Evolutionary conservation across 1,140 invertebrate genomes (phyloP), one percentile per base, ranked within the genome.

Genomic region (Drosophila littoralis): DNA sequence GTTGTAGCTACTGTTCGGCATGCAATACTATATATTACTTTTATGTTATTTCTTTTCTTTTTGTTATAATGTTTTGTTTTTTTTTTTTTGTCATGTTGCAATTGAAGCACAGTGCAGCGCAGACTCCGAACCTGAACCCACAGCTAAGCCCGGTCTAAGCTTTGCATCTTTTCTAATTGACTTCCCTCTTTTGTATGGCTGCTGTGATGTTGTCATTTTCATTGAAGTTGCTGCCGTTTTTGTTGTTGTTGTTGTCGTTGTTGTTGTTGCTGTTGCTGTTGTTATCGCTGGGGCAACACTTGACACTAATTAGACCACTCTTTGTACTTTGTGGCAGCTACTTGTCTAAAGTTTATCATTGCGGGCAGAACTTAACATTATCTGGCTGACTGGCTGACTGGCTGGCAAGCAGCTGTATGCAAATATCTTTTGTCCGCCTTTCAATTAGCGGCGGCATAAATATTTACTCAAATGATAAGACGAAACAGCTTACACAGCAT

Each of bases 261-360:
- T 2, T 22, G 22, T 2, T 22, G 2, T 2, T 22, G 22, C 22
- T 22, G 74, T 32, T 45, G 74, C 42, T 40, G 76, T 12, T 46
- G 76, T 61, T 75, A 69, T 75, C 65, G 83, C 60, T 83, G 79
- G 68, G 71, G 80, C 84, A 88, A 88, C 84, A 88, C 84, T 88
- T 88, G 84, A 88, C 84, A 88, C 84, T 88, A 88, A 88, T 88
- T 88, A 88, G 84, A 84, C 84, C 84, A 88, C 80, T 88, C 84
- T 88, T 89, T 89, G 83, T 89, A 73, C 50, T 54, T 64, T 75
- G 71, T 74, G 71, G 75, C 79, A 60, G 45, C 70, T 63, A 72
- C 81, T 68, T 69, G 66, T 46, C 60, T 68, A 68, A 60, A 74
- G 71, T 66, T 75, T 65, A 77, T 77, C 75, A 64, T 58, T 69